Conservation (phyloP, 92 coral and sea anemone genomes). For the Bergia puertoricense region DNA sequence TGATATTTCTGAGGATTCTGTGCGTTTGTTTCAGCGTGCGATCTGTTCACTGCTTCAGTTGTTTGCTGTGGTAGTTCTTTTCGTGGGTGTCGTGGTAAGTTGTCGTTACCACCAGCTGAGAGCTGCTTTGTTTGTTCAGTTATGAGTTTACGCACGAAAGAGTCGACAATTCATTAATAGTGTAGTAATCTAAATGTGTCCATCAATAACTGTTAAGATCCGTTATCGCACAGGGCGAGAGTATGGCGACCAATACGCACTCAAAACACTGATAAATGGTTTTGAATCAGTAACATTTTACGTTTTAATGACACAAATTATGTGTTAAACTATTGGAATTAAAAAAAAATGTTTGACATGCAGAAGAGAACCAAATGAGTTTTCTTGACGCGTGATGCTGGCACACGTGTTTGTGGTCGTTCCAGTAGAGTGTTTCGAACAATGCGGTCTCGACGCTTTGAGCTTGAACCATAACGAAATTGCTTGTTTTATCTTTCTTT, state of each 20-base stretch:
- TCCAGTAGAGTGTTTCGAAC: conserved; percentile 6
- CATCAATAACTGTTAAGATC: background rate
- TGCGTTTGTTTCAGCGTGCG: background rate
- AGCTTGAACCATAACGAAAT: background rate
- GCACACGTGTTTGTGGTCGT: conserved; percentile 5
- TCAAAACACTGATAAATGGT: too few relatives aligned
- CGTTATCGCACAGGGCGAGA: background rate
- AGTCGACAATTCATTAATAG: conserved; percentile 20
- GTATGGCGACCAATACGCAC: conserved; percentile 8
- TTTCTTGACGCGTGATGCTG: background rate
- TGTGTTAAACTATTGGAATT: conserved; percentile 8
- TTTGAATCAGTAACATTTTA: background rate
- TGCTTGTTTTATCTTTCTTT: background rate
- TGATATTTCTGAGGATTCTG: background rate
- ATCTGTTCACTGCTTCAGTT: background rate
- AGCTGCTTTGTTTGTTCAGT: background rate
- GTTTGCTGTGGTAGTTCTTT: background rate
- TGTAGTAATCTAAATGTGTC: background rate
- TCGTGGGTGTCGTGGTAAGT: background rate
- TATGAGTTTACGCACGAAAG: background rate
- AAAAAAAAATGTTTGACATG: background rate
- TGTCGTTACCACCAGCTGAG: background rate
- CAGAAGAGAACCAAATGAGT: background rate
- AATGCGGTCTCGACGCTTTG: background rate
- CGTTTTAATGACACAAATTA: background rate